Evolutionary conservation across 64 coral and sea anemone species (phyloP), one percentile per base, ranked within the genome.

Genomic region (Orbicella faveolata): DNA sequence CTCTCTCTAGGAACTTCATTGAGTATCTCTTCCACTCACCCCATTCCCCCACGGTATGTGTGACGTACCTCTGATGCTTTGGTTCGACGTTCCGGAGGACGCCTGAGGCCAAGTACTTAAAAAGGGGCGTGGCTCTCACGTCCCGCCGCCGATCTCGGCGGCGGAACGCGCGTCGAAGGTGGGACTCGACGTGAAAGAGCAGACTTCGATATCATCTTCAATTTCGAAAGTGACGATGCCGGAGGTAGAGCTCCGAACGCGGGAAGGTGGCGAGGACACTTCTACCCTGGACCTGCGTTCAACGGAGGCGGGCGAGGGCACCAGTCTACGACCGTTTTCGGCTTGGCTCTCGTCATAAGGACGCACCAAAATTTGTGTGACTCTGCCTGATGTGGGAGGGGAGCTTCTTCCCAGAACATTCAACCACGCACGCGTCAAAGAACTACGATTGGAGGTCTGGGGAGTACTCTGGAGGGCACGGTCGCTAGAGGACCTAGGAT

Each of bases 61-160:
- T 2, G 0, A 17, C 77, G 2, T 54, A 79, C 77, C 52, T 59
- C 12, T n/a, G 12, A 23, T 34, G 48, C 77, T 5, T 15, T 10
- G 51, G 52, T 79, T 59, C 77, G 23, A 79, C n/a, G 51, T 23
- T 79, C 21, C 77, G 52, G 48, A 11, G 77, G 52, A 79, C 48
- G 51, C 52, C n/a, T 26, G 77, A 79, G 51, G 77, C 77, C 48
- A 59, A 79, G 77, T 59, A 79, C 77, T 57, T 55, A 33, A 26
- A 79, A 79, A 48, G 2, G 77, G 25, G 52, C 51, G 8, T 57
- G 14, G 77, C 51, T 79, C 77, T 79, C 77, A 79, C 77, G 23
- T 59, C 77, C 77, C 23, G 23, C 77, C 23, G 11, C 77, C 77
- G 77, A 54, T 3, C 61, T 79, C 52, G 51, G 77, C 48, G 48